Percentiles rank a stretch among this genome's conserved stretches.
phyloP scores from a whole-genome alignment of 2,113 vertebrate species.

The Egretta garzetta region DNA sequence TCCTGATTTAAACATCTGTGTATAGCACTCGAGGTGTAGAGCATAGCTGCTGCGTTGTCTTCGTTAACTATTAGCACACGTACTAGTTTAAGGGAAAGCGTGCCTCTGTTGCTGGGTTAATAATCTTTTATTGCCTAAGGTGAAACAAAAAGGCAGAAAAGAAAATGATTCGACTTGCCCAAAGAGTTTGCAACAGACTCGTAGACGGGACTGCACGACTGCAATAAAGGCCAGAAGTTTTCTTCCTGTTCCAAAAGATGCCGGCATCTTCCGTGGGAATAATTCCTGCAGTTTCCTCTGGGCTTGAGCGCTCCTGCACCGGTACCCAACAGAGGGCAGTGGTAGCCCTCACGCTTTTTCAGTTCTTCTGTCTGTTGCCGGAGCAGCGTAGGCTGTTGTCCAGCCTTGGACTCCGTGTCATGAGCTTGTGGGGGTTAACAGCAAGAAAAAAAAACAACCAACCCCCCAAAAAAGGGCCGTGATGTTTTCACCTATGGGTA shows the following conservation, averaged over 20 bases:
- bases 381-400: background rate
- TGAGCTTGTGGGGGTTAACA: background rate
- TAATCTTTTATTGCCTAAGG: background rate
- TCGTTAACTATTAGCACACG: background rate
- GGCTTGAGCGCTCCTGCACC: background rate
- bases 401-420: rapidly evolving
- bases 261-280: rapidly evolving
- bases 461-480: background rate
- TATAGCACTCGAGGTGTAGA: background rate
- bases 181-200: background rate
- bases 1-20: background rate
- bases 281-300: background rate
- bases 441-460: background rate
- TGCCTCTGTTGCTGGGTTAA: background rate
- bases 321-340: background rate
- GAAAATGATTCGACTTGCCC: background rate
- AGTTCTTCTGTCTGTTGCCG: background rate
- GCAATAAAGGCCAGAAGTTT: background rate
- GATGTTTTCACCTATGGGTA: background rate
- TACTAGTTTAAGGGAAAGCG: background rate
- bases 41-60: too few species aligned
- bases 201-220: background rate
- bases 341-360: background rate
- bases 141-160: background rate
- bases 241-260: background rate